These are phyloP conservation scores for Mastigias papua DNA, from an alignment of 30 jellyfish, hydroid and myxozoan genomes.

Conservation along the genomic window DNA sequence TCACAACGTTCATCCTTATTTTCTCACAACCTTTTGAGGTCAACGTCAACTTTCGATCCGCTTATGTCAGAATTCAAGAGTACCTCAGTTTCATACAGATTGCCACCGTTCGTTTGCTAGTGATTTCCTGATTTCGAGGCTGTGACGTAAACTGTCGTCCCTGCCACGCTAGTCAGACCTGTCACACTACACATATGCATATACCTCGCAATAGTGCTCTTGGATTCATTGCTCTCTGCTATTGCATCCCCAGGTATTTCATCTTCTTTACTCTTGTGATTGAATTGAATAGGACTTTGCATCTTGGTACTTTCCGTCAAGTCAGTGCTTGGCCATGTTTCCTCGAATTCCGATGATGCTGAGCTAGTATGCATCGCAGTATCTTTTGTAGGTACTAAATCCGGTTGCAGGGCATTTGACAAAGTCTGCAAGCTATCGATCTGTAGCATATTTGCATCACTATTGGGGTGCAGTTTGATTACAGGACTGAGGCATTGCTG, in stretches of 20 bases:
- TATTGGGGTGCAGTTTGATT: neutral
- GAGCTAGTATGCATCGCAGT: constrained; percentile 20
- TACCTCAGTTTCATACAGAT: too few species aligned
- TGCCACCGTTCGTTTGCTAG: too few species aligned
- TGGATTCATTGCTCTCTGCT: neutral
- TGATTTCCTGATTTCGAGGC: too few species aligned
- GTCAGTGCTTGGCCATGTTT: constrained; percentile 86
- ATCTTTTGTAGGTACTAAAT: constrained; percentile 70
- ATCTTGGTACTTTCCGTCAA: constrained; percentile 32
- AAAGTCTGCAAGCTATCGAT: constrained; percentile 9
- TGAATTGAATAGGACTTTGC: neutral
- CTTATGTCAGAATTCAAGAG: too few species aligned
- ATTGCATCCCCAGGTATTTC: neutral
- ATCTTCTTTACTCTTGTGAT: too few species aligned
- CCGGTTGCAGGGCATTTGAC: constrained; percentile 43
- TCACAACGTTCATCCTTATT: too few species aligned
- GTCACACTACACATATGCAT: too few species aligned
- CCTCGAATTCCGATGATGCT: constrained; percentile 81
- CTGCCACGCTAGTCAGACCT: too few species aligned
- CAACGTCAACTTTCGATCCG: too few species aligned
- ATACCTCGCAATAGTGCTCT: constrained; percentile 64
- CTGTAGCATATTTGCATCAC: constrained; percentile 14
- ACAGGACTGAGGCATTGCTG: constrained; percentile 55
- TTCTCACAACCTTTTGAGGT: too few species aligned
- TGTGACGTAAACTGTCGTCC: too few species aligned